Evolutionary conservation across 1,140 invertebrate species (phyloP).

Genomic region (Zeugodacus cucurbitae): DNA sequence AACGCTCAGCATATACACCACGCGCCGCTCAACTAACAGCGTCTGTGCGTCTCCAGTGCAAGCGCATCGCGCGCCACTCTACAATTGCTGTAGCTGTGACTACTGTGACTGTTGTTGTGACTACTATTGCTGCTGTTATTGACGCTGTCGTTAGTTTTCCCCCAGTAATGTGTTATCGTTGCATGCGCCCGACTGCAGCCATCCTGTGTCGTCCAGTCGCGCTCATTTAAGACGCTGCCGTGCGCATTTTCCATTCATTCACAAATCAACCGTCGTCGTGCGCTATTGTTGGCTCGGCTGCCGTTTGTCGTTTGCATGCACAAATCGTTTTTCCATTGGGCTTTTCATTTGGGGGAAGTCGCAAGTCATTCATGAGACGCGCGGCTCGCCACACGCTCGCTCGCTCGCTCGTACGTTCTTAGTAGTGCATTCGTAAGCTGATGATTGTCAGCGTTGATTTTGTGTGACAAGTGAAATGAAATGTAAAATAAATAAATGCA

Average conservation of each 20-base stretch:
- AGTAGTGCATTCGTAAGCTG: background rate
- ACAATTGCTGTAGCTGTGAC: too few species aligned
- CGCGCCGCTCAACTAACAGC: background rate
- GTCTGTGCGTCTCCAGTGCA: background rate
- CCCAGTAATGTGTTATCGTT: background rate
- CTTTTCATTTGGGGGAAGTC: background rate
- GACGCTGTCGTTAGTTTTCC: background rate
- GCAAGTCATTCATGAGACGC: slow-evolving; percentile 9
- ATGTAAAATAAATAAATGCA: background rate
- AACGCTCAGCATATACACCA: background rate
- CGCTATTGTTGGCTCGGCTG: background rate
- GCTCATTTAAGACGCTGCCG: background rate
- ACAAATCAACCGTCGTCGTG: background rate
- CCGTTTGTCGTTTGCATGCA: background rate
- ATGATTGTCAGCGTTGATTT: background rate
- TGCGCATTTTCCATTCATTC: background rate
- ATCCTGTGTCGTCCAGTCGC: background rate
- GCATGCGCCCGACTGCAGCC: background rate
- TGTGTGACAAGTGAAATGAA: background rate
- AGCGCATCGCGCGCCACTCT: background rate
- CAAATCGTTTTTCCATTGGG: background rate
- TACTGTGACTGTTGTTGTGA: too few species aligned
- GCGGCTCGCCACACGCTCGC: background rate
- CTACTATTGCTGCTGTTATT: too few species aligned
- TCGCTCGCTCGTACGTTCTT: background rate